Conservation (phyloP, 53 echinoderm and acorn worm species). For the Arbacia lixula region DNA sequence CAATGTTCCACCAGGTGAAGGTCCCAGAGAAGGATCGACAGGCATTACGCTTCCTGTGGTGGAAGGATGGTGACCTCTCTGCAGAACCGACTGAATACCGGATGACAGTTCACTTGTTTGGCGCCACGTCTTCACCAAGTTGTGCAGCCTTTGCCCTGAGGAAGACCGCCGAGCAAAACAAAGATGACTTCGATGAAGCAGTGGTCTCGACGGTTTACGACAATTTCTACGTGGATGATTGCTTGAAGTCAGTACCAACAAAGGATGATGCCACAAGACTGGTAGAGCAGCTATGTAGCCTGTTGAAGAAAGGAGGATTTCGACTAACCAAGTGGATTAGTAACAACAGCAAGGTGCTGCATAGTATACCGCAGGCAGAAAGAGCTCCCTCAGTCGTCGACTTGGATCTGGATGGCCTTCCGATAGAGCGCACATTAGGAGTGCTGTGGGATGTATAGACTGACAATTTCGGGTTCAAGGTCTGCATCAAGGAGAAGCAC, state of each 20-base stretch:
- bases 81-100: conserved; percentile 6
- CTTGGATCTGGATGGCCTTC: conserved; percentile 53
- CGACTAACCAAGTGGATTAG: conserved; percentile 64
- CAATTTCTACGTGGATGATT: conserved; percentile 54
- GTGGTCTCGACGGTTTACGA: background rate
- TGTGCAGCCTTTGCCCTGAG: conserved; percentile 50
- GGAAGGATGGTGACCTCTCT: conserved; percentile 35
- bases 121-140: conserved; percentile 55
- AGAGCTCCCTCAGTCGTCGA: conserved; percentile 58
- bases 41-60: conserved; percentile 51
- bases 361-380: conserved; percentile 45
- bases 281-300: background rate
- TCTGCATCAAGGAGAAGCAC: conserved; percentile 13
- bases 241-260: conserved; percentile 29
- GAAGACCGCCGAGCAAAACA: conserved; percentile 36
- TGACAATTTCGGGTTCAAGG: conserved; percentile 64
- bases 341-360: conserved; percentile 52
- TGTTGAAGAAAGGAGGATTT: conserved; percentile 58
- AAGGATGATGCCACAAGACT: background rate
- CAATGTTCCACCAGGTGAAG: conserved; percentile 64
- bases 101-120: conserved; percentile 53
- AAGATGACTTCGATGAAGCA: background rate
- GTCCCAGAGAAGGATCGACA: conserved; percentile 37
- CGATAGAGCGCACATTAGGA: conserved; percentile 66
- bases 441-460: conserved; percentile 60